These are phyloP conservation scores for Lissonota sp. DNA, from an alignment of 2,888 invertebrate genomes.

Conservation along the genomic window DNA sequence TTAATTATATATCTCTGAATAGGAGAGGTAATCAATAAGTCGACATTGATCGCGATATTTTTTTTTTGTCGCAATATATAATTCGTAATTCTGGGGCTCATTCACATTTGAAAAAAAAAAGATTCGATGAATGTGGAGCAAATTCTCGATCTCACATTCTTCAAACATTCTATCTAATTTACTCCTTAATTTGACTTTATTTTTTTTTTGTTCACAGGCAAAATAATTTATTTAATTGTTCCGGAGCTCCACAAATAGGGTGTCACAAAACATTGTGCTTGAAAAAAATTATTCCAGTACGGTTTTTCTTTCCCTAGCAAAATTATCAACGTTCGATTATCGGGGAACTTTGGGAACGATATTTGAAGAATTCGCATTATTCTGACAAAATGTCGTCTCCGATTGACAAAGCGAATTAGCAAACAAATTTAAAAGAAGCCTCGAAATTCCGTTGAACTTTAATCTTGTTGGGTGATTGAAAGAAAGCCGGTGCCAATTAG, in stretches of 20 bases:
- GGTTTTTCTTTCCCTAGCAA: slow-evolving; percentile 5
- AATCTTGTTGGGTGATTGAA: too few relatives aligned
- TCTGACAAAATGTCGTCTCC: too few relatives aligned
- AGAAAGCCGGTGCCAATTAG: too few relatives aligned
- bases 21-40: slow-evolving; percentile 43
- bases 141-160: slow-evolving; percentile 41
- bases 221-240: slow-evolving; percentile 57
- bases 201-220: slow-evolving; percentile 44
- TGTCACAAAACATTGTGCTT: slow-evolving; percentile 52
- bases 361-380: too few relatives aligned
- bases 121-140: slow-evolving; percentile 48
- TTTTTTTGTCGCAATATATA: background rate
- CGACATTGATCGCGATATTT: slow-evolving; percentile 23
- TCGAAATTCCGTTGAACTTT: too few relatives aligned
- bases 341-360: too few relatives aligned
- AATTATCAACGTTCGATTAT: background rate
- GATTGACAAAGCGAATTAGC: too few relatives aligned
- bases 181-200: slow-evolving; percentile 19
- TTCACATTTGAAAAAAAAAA: slow-evolving; percentile 21
- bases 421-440: too few relatives aligned
- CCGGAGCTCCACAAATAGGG: slow-evolving; percentile 37
- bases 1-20: slow-evolving; percentile 35
- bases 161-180: slow-evolving; percentile 37
- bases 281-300: slow-evolving; percentile 23
- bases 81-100: slow-evolving; percentile 1